Evolutionary conservation across 2,113 vertebrate species (phyloP).

Genomic region (Podarcis cretensis): DNA sequence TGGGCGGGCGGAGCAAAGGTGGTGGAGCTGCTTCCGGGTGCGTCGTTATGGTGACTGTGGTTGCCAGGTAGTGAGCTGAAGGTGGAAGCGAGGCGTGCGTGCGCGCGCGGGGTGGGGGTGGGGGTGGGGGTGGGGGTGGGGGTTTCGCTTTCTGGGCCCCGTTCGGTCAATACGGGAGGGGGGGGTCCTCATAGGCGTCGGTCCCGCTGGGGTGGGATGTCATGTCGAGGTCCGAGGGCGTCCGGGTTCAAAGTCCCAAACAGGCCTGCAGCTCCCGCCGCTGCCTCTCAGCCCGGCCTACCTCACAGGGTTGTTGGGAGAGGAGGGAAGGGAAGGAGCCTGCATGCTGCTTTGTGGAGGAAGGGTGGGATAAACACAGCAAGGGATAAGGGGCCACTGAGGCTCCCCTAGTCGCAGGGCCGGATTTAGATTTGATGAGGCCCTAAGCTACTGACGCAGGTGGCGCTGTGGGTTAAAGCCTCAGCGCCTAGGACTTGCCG

Average conservation of each 20-base stretch:
- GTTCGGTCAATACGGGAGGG: too few species aligned
- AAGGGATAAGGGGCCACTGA: too few species aligned
- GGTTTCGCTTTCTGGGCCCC: neutral
- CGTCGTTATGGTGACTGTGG: slow-evolving; percentile 57
- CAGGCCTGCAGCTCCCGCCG: neutral
- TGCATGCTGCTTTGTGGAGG: neutral
- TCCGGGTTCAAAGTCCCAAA: neutral
- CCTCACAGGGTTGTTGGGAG: neutral
- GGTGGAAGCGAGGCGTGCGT: neutral
- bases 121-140: too few species aligned
- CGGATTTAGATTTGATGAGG: too few species aligned
- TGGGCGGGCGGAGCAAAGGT: neutral
- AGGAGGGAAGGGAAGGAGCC: neutral
- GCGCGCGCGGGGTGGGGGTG: too few species aligned
- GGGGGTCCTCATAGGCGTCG: too few species aligned
- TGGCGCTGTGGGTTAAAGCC: too few species aligned
- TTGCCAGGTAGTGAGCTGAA: slow-evolving; percentile 43
- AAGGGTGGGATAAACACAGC: neutral
- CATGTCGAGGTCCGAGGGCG: neutral
- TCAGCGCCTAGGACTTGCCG: too few species aligned
- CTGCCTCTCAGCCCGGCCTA: neutral
- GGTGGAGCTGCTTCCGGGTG: slow-evolving; percentile 29
- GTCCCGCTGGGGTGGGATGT: too few species aligned
- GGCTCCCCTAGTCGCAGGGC: too few species aligned
- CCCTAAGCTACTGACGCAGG: too few species aligned